phyloP scores from a whole-genome alignment of 2,797 vertebrate species.

The Rhinogobio ventralis region DNA sequence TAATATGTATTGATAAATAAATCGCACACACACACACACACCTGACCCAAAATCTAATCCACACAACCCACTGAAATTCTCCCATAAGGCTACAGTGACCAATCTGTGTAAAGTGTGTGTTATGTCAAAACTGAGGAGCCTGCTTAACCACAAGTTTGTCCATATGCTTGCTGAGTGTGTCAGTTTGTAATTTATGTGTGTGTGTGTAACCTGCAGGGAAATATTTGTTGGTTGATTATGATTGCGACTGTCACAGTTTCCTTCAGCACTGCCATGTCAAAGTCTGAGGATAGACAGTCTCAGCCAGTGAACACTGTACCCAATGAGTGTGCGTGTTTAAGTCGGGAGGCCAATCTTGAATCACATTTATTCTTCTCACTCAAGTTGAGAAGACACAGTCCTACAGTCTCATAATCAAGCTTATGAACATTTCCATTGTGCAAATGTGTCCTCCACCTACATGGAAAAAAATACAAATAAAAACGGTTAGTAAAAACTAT shows the following conservation, averaged over 20 bases:
- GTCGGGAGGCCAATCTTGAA: slow-evolving; percentile 40
- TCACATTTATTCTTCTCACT: slow-evolving; percentile 26
- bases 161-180: slow-evolving; percentile 19
- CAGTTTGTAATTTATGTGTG: slow-evolving; percentile 16
- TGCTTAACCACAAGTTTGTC: slow-evolving; percentile 37
- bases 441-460: background rate
- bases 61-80: slow-evolving; percentile 37
- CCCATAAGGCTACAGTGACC: slow-evolving; percentile 35
- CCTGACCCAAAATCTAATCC: background rate
- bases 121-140: slow-evolving; percentile 55
- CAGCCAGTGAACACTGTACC: slow-evolving; percentile 46
- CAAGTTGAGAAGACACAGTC: slow-evolving; percentile 29
- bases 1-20: background rate
- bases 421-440: slow-evolving; percentile 20
- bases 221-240: slow-evolving; percentile 46
- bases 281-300: slow-evolving; percentile 58
- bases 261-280: slow-evolving; percentile 31
- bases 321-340: slow-evolving; percentile 29
- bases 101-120: slow-evolving; percentile 49
- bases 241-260: slow-evolving; percentile 54
- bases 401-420: slow-evolving; percentile 14
- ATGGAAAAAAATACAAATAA: background rate
- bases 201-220: slow-evolving; percentile 36
- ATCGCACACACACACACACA: background rate
- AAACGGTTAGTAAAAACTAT: background rate